Evolutionary conservation across 2,797 vertebrate species (phyloP).

Genomic region (Lagodon rhomboides): DNA sequence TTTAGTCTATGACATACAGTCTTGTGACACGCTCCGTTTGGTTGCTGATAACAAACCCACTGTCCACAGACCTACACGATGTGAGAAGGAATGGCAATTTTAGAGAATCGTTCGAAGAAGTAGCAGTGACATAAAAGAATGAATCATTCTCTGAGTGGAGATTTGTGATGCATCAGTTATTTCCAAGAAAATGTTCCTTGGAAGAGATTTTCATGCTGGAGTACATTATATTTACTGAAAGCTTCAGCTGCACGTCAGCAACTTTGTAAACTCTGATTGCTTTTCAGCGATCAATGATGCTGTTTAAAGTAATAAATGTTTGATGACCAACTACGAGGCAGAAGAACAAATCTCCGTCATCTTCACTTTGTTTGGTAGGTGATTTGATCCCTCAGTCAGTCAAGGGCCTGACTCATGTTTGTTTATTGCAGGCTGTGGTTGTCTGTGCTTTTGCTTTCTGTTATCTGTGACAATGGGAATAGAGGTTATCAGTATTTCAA

Average conservation of each 20-base stretch:
- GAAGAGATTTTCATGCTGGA: neutral
- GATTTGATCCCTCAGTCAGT: neutral
- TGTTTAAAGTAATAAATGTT: slow-evolving; percentile 3
- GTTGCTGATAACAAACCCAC: neutral
- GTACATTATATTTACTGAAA: slow-evolving; percentile 18
- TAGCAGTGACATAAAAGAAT: neutral
- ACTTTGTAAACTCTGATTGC: slow-evolving; percentile 5
- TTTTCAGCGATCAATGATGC: slow-evolving; percentile 8
- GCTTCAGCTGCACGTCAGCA: slow-evolving; percentile 8
- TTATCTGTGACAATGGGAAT: slow-evolving; percentile 9
- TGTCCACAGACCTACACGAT: neutral
- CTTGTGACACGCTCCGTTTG: neutral
- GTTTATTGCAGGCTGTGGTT: neutral
- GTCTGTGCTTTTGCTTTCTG: slow-evolving; percentile 7
- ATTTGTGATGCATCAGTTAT: neutral
- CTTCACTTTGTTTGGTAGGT: slow-evolving; percentile 5
- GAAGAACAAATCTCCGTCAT: neutral
- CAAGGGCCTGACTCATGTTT: slow-evolving; percentile 3
- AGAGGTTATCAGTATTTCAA: slow-evolving; percentile 23
- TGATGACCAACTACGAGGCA: neutral
- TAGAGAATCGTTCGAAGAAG: neutral
- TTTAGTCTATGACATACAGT: neutral
- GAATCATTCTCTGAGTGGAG: neutral
- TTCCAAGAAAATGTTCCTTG: neutral
- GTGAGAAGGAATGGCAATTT: slow-evolving; percentile 7